Percentiles rank a stretch among this genome's conserved stretches.
Conservation (phyloP, 2,888 invertebrate species). For the Stomorhina lunata region DNA sequence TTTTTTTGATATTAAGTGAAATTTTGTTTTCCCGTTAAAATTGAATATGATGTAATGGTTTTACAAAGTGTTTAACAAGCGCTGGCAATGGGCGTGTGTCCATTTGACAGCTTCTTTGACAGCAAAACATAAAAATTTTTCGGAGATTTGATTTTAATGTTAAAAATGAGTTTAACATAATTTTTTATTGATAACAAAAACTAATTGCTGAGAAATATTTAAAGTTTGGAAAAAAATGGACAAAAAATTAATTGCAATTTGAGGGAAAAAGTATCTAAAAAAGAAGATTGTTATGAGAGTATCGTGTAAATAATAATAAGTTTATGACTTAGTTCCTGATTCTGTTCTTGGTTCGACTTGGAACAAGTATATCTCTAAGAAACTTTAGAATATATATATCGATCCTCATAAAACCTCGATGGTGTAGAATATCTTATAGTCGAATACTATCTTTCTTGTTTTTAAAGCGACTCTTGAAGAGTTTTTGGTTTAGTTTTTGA, state of each 20-base stretch:
- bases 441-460: too few relatives aligned
- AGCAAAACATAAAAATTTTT: constrained; percentile 43
- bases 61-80: constrained; percentile 51
- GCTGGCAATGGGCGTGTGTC: constrained; percentile 58
- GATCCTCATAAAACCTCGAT: too few relatives aligned
- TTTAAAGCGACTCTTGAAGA: too few relatives aligned
- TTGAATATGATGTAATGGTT: constrained; percentile 27
- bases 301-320: too few relatives aligned
- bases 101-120: constrained; percentile 64
- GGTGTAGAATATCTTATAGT: too few relatives aligned
- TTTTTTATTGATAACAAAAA: constrained; percentile 58
- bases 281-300: background rate
- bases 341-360: too few relatives aligned
- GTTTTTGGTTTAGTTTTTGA: too few relatives aligned
- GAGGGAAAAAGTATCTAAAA: background rate
- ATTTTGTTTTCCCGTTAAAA: background rate
- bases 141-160: constrained; percentile 60
- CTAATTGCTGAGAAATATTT: constrained; percentile 55
- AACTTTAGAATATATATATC: too few relatives aligned
- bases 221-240: background rate
- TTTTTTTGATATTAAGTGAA: constrained; percentile 31
- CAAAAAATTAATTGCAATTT: constrained; percentile 44
- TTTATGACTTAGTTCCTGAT: too few relatives aligned
- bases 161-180: background rate
- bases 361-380: too few relatives aligned